Evolutionary conservation across 2,113 vertebrate genomes (phyloP), one percentile per base, ranked within the genome.

Genomic region (Gila orcuttii): DNA sequence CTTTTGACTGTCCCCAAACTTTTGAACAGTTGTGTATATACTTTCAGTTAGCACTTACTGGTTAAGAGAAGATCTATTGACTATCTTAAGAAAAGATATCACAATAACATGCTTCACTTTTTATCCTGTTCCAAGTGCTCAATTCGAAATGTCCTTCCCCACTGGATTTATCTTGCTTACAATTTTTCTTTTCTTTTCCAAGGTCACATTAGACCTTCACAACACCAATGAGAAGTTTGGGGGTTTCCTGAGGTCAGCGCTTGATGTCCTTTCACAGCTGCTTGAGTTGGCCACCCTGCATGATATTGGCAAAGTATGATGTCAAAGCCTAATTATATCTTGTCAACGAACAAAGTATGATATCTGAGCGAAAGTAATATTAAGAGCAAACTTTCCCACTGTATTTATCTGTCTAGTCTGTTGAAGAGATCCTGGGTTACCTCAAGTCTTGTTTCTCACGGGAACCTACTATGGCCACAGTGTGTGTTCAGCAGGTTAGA

Each of bases 151-250:
- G 25, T 1, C 21, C 36, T 9, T n/a, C 23, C 15, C 6, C 5
- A 17, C 9, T 39, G 12, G 5, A 45, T 57, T 55, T 17, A n/a
- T 79, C 28, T 47, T 23, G 21, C 36, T 85, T 31, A 17, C 19
- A 45, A 2, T 79, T 6, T 23, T 13, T 60, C 3, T 82, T 52
- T 36, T 55, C 19, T 23, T 66, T 42, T 82, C 64, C 23, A 84
- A 99, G 98, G 98, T 99, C 62, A 98, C 98, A 0, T 90, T 99
- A 90, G 98, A 99, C 91, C 97, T 99, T 71, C 97, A 99, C 93
- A 98, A 92, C 91, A 96, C 75, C 89, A 96, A 93, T 69, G 98
- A 99, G 90, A 99, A 99, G 91, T 99, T 99, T 90, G 98, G 98
- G 33, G 82, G 95, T n/a, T 99, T 99, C 82, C 92, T 99, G 83